Evolutionary conservation across 2,113 vertebrate species (phyloP), one percentile per base, ranked within the genome.

Genomic region (Chaenogobius annularis): DNA sequence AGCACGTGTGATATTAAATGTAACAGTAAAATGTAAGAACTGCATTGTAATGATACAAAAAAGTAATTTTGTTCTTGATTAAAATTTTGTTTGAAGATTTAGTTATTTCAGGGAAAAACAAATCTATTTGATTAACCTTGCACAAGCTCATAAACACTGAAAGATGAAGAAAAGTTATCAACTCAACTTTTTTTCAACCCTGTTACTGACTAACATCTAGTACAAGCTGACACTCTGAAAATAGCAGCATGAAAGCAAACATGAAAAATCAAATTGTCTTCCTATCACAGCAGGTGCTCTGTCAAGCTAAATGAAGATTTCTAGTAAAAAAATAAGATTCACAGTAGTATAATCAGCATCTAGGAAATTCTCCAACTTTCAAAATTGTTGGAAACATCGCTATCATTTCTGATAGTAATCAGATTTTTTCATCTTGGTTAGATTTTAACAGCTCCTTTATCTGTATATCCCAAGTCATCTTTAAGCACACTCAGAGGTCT

Each of bases 401-500:
- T n/a, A 19, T 8, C 35, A 43, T 43, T 63, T 40, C 9, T 55
- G 75, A 71, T 58, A 73, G 71, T 52, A 44, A 69, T 70, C 72
- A 44, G 65, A 74, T 75, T 81, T 77, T 31, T 72, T 55, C 59
- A 70, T 84, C 71, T 62, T 35, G 64, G 54, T 74, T 81, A 46
- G 67, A 78, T 70, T 54, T 76, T 37, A 59, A 20, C 73, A 72
- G 54, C 55, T 69, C 44, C 72, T 85, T 72, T 87, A 75, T 80
- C 59, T 15, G 43, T 46, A 73, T 82, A 77, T 68, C 11, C 66
- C 74, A 48, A 70, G 73, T 87, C 82, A 78, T 66, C 73, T 87
- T 87, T 88, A 3, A 46, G 69, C 74, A 85, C 64, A 70, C 78
- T 82, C 72, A 79, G 72, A 83, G 82, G 68, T 74, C 74, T 86